Evolutionary conservation across 2,113 vertebrate species (phyloP), one percentile per base, ranked within the genome.

Genomic region (Salvelinus alpinus): DNA sequence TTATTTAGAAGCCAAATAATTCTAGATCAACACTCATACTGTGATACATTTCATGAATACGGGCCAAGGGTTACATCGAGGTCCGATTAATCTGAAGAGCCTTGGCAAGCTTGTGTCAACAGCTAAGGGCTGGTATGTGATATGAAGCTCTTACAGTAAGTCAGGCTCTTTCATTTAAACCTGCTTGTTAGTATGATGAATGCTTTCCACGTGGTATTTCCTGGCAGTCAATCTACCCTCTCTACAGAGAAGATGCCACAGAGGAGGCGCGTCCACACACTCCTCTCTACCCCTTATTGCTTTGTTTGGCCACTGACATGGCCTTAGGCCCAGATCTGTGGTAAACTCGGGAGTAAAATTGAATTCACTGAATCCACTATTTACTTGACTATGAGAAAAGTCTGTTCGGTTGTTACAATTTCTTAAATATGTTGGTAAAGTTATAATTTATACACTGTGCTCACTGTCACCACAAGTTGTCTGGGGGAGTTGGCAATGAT

Each of bases 401-500:
- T 16, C 48, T 25, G 44, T 60, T 38, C 14, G 29, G 8, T 7
- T 77, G 73, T 66, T 24, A 44, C 4, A 64, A 44, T 31, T 59
- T 29, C 71, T 20, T 34, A 24, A 54, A 81, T 54, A 31, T 68
- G 48, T 51, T 51, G 31, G 70, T 76, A 27, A 29, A 9, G 12
- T 31, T 27, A 66, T 16, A 1, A 64, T 60, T 66, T 31, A 38
- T 38, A 60, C 24, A 78, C 44, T 31, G 20, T n/a, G 54, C 72
- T 79, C 27, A 47, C 31, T 79, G 77, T 74, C 72, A 80, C 14
- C 76, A 64, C 27, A 74, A 51, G 6, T 48, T 51, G 78, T 74
- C 59, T n/a, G 38, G 51, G 27, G 29, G 71, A 70, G 13, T 11
- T 78, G 57, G 70, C 38, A 38, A 38, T 38, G 38, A 38, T 29